phyloP scores from a whole-genome alignment of 2,797 vertebrate genomes.

The Halcyon leucocephala region DNA sequence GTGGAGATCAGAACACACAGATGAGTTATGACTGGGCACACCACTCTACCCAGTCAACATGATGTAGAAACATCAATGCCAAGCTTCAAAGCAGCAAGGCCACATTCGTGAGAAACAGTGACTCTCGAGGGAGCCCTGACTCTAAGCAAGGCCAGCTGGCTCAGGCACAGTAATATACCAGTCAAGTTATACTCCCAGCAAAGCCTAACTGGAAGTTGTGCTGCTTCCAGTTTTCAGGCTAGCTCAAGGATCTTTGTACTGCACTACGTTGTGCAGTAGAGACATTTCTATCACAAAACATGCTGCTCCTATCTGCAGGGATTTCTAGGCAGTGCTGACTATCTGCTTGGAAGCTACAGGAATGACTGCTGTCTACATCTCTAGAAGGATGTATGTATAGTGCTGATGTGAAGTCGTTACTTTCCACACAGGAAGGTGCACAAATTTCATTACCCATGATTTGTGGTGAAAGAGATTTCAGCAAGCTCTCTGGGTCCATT shows the following conservation, averaged over 20 bases:
- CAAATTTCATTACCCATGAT: not conserved
- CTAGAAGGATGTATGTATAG: not conserved
- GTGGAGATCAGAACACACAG: not conserved
- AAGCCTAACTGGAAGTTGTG: not conserved
- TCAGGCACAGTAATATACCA: not conserved
- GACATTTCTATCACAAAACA: not conserved
- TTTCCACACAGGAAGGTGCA: not conserved
- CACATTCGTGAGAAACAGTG: not conserved
- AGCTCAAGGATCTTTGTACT: not conserved
- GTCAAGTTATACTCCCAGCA: not conserved
- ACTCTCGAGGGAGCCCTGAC: not conserved
- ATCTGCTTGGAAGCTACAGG: not conserved
- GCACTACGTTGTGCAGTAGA: accelerated
- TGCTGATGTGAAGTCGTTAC: not conserved
- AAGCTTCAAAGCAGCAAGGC: not conserved
- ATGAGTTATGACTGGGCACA: not conserved
- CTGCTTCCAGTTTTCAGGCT: not conserved
- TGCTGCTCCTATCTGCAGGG: not conserved
- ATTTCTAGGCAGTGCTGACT: not conserved
- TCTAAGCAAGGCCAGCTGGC: not conserved
- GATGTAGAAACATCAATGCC: not conserved
- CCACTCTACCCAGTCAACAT: not conserved
- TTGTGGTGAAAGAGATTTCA: not conserved
- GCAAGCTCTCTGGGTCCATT: not conserved
- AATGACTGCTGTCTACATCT: not conserved